Base-by-base conservation (phyloP, 2,797 vertebrate genomes). In the Pipistrellus pygmaeus region DNA sequence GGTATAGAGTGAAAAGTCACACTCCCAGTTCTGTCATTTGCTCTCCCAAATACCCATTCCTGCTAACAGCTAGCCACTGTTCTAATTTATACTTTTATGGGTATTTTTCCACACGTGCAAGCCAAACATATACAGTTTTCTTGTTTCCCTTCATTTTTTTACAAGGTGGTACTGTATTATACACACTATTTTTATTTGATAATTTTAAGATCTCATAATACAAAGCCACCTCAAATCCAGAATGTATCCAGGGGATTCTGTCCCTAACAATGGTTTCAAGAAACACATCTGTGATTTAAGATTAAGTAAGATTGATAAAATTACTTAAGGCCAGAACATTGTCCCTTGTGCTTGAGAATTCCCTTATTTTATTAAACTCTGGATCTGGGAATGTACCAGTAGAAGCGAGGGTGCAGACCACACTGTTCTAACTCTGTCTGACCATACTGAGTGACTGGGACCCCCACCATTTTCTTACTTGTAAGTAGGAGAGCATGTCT, bases 261-360 rank as follows among this genome's bases (percentile, higher is more conserved):
- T 35, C 44, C 72, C 46, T 87, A 46, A 66, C 8, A 51, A 7
- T 68, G 57, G 15, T 87, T 91, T 76, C n/a, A 68, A 55, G 5
- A n/a, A 72, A 14, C 0, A 8, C 69, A 14, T 25, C 85, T 94
- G 17, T 71, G n/a, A 80, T 64, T 83, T 84, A 80, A 71, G 30
- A 60, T 85, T 85, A 85, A 30, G 30, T 85, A 69, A 92, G n/a
- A 48, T 6, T n/a, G 20, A n/a, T 62, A 84, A 48, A 85, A 86
- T 27, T 71, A 41, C 57, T 48, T 48, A 51, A 3, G 64, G 27
- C 44, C 83, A 27, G 32, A 62, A 83, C 13, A 60, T 32, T 81
- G 44, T 38, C 17, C 38, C 44, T 10, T 66, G 13, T 85, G 35
- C 57, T 81, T 92, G 32, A 21, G 15, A 90, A 76, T 69, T 7